Evolutionary conservation across 2,113 vertebrate genomes (phyloP), one percentile per base, ranked within the genome.

Genomic region (Gymnarchus niloticus): DNA sequence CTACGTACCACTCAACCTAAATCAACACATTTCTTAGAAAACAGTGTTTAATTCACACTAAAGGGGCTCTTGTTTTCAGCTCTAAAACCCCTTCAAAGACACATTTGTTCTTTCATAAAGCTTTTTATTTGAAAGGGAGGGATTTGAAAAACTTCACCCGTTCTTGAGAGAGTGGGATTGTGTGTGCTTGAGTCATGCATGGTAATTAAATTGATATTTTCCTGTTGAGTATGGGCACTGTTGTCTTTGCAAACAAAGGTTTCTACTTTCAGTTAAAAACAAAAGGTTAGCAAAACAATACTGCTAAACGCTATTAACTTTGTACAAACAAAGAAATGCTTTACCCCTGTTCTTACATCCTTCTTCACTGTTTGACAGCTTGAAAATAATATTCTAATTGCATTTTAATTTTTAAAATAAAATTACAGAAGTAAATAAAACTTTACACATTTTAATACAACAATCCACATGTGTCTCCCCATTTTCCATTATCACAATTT

Each of bases 141-240:
- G 46, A 25, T 61, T 48, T 57, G 76, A 78, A 87, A 82, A 41
- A 56, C 81, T 28, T n/a, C 56, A 84, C 86, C 73, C 52, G 83
- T 52, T 87, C 76, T 80, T 21, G 56, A 41, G 83, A 86, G 44
- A 83, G n/a, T 25, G 21, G 25, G 48, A 56, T 23, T 56, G 56
- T 83, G 73, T 83, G 57, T 73, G 3, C 41, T 56, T 65, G 85
- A 86, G 69, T 86, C 80, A 56, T 54, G 57, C 49, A 33, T 54
- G 56, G 80, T 83, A 73, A 86, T 86, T 83, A 86, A 83, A 86
- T 54, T 69, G 28, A 86, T 86, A 52, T 81, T 51, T 81, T 86
- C 78, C 59, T 65, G 78, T 41, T 7, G 77, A 23, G 41, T 17
- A 48, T 37, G 19, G 25, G 19, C 65, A 46, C 6, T 59, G n/a